Conservation (phyloP, 2,113 vertebrate species). For the Garra rufa region DNA sequence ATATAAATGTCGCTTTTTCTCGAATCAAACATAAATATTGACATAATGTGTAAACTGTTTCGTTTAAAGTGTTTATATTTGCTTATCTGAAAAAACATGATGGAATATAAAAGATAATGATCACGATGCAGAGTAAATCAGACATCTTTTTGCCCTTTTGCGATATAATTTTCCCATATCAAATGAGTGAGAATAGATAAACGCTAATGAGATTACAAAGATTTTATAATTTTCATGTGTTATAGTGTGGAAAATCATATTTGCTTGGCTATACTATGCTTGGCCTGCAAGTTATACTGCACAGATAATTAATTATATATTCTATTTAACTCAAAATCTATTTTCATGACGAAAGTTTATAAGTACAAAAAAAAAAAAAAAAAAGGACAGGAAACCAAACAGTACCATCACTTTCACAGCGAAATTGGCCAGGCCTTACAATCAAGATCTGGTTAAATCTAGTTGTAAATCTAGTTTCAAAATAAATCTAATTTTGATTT, state of each 20-base stretch:
- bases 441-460: constrained; percentile 1
- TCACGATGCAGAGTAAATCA: neutral
- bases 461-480: neutral
- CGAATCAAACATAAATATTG: constrained; percentile 2
- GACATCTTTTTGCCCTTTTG: constrained; percentile 15
- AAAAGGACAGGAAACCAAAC: neutral
- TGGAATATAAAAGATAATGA: neutral
- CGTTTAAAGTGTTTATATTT: neutral
- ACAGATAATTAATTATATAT: neutral
- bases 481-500: neutral
- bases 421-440: neutral
- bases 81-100: neutral
- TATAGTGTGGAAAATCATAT: constrained; percentile 6
- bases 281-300: neutral
- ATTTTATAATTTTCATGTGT: constrained; percentile 4
- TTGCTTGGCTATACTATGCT: neutral
- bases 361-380: no score
- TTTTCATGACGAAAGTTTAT: neutral
- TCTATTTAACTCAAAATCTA: neutral
- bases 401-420: neutral
- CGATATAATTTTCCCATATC: neutral
- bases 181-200: constrained; percentile 13
- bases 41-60: neutral
- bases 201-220: constrained; percentile 22
- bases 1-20: neutral